Percentiles rank a stretch among this genome's conserved stretches.
phyloP scores from a whole-genome alignment of 2,888 invertebrate genomes.

The Flexamia atlantica region DNA sequence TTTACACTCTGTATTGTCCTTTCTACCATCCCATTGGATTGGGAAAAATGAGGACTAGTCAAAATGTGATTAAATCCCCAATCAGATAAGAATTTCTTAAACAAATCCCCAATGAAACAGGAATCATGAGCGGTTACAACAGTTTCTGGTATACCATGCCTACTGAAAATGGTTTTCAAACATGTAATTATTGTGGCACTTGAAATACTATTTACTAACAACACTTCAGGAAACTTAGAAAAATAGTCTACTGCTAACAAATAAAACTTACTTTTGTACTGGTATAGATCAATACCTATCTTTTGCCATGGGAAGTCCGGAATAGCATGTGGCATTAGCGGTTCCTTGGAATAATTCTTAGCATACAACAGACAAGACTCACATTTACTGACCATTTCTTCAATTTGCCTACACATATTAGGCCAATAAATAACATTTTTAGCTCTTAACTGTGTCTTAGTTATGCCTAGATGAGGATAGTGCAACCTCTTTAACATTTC shows the following conservation, averaged over 20 bases:
- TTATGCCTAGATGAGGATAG: not conserved
- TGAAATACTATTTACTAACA: not conserved
- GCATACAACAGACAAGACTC: not conserved
- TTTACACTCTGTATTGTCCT: no score
- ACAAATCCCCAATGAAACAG: constrained; percentile 34
- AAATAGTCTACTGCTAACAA: no score
- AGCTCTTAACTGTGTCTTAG: no score
- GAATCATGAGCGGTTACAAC: constrained; percentile 58
- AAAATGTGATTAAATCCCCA: constrained; percentile 62
- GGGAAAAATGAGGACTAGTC: constrained; percentile 60
- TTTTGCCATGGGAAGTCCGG: no score
- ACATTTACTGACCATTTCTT: no score
- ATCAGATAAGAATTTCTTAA: constrained; percentile 26
- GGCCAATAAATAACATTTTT: no score
- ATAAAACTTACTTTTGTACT: no score
- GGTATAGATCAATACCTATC: no score
- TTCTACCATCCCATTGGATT: constrained; percentile 56
- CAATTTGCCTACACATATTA: no score
- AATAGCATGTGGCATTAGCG: not conserved
- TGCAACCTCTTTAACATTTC: not conserved
- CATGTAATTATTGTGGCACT: not conserved
- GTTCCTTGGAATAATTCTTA: not conserved
- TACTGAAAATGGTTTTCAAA: constrained; percentile 53
- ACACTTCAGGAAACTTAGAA: no score
- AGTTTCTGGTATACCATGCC: constrained; percentile 57